A percentile compares a stretch with the other conserved stretches of the same genome.
Conservation (phyloP, 2,113 vertebrate species). For the Pelusios castaneus region DNA sequence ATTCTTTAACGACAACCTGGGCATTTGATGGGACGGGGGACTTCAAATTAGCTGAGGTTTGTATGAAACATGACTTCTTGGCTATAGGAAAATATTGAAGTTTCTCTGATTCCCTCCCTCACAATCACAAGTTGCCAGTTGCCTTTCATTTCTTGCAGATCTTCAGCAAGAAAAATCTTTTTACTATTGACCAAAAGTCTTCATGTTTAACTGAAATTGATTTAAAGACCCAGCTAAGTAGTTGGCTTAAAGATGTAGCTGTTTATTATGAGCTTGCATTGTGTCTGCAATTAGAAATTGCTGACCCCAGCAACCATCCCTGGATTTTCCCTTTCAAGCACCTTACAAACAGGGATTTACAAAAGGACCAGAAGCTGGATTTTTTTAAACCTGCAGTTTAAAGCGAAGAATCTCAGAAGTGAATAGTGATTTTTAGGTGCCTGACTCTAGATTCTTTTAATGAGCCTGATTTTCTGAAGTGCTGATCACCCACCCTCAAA, state of each 20-base stretch:
- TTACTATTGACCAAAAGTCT: background rate
- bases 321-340: slow-evolving; percentile 8
- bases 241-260: background rate
- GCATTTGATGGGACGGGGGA: background rate
- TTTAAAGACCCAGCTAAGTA: background rate
- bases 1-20: slow-evolving; percentile 6
- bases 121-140: background rate
- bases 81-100: background rate
- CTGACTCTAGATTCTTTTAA: background rate
- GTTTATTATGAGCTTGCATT: background rate
- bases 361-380: slow-evolving; percentile 12
- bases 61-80: background rate
- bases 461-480: slow-evolving; percentile 1
- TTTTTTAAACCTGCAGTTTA: background rate
- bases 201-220: background rate
- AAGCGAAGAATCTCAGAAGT: background rate
- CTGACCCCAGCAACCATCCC: background rate
- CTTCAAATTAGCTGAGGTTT: background rate
- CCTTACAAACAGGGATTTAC: slow-evolving; percentile 23
- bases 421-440: background rate
- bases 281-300: background rate
- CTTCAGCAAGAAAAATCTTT: background rate
- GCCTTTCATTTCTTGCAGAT: slow-evolving; percentile 24
- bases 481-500: background rate
- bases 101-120: background rate